phyloP scores from a whole-genome alignment of 2,797 vertebrate species.

The Varecia variegata region DNA sequence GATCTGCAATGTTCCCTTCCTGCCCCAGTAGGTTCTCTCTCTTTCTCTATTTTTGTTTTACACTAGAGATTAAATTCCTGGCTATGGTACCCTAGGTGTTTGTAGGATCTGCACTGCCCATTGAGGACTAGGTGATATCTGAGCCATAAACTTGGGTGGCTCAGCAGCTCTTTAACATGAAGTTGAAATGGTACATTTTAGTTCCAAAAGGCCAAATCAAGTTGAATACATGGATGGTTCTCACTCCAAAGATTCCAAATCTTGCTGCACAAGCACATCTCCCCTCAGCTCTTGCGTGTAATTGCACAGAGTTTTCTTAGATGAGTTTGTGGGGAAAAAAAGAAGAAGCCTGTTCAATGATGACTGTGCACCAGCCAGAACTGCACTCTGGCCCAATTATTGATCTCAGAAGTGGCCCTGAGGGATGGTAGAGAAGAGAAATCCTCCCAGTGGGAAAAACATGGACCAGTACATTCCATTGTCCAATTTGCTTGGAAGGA shows the following conservation, averaged over 20 bases:
- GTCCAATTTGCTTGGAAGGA: neutral
- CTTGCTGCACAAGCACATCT: neutral
- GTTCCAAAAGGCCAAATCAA: neutral
- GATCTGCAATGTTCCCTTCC: neutral
- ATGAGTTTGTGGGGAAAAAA: neutral
- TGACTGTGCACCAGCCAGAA: neutral
- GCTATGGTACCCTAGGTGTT: neutral
- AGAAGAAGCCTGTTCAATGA: neutral
- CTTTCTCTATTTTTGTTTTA: neutral
- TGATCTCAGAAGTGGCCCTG: neutral
- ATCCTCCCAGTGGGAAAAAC: neutral
- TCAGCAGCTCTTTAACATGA: neutral
- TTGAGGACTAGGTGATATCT: neutral
- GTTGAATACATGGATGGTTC: neutral
- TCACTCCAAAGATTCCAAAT: neutral
- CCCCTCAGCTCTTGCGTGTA: neutral
- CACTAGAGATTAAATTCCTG: neutral
- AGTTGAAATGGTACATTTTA: neutral
- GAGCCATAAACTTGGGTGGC: neutral
- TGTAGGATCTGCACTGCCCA: neutral
- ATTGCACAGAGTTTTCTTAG: neutral
- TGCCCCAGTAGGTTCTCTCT: neutral
- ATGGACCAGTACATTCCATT: neutral
- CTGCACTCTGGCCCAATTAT: neutral
- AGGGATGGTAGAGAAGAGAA: neutral